phyloP scores from a whole-genome alignment of 2,113 vertebrate species.

The Gopherus evgoodei region DNA sequence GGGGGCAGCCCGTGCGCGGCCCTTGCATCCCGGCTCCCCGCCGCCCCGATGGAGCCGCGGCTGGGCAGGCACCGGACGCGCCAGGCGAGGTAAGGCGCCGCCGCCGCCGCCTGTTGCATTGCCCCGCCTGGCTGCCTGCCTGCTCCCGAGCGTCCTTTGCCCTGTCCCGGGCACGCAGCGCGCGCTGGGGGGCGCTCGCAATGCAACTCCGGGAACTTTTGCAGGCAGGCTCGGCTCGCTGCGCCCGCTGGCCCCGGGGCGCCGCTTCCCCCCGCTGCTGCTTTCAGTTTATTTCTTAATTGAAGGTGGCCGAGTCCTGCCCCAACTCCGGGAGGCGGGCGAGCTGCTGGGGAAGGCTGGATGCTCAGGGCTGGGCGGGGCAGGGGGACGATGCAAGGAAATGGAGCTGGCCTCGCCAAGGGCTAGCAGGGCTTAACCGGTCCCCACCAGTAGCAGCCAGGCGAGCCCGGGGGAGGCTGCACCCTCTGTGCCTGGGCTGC shows the following conservation, averaged over 20 bases:
- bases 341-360: no score
- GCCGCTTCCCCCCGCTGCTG: neutral
- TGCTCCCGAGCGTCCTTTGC: neutral
- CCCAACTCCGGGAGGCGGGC: neutral
- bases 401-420: neutral
- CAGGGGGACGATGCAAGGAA: neutral
- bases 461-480: neutral
- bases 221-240: neutral
- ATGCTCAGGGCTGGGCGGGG: neutral
- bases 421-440: neutral
- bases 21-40: neutral
- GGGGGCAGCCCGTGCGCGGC: slow-evolving; percentile 1
- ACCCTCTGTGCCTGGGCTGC: neutral
- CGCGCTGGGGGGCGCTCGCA: neutral
- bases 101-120: slow-evolving; percentile 72
- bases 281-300: neutral
- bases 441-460: no score
- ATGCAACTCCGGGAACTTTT: neutral
- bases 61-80: neutral
- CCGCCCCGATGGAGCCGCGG: neutral
- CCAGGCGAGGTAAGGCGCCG: slow-evolving; percentile 60
- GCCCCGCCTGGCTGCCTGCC: slow-evolving; percentile 4
- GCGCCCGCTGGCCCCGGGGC: neutral
- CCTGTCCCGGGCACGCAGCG: neutral
- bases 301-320: neutral